Percentiles rank a stretch among this genome's conserved stretches.
These are phyloP conservation scores for Zeugodacus cucurbitae DNA, from an alignment of 1,140 invertebrate species.

Conservation along the genomic window DNA sequence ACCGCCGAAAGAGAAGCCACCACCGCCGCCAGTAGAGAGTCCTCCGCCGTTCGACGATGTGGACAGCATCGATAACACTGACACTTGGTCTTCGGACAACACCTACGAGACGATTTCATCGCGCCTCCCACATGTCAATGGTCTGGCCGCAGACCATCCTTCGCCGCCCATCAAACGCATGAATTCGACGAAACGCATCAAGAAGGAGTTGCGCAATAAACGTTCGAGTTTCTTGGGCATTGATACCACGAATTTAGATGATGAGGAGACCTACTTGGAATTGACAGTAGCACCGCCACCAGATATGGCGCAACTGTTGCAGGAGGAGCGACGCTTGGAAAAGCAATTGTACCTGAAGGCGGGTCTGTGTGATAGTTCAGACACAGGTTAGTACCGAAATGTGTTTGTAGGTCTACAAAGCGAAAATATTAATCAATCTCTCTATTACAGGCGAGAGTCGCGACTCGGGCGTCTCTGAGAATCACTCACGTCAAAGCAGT, in stretches of 20 bases:
- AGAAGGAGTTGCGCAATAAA: conserved; percentile 85
- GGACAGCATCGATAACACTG: conserved; percentile 44
- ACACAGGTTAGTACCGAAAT: conserved; percentile 58
- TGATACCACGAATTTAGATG: conserved; percentile 75
- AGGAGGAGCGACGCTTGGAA: conserved; percentile 82
- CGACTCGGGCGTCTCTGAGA: conserved; percentile 80
- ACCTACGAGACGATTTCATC: conserved; percentile 61
- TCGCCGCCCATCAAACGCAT: conserved; percentile 74
- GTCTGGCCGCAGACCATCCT: conserved; percentile 48
- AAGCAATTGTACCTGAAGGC: conserved; percentile 76
- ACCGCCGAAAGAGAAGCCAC: conserved; percentile 87
- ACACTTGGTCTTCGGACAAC: conserved; percentile 59
- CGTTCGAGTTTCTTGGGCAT: conserved; percentile 88
- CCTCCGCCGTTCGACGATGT: conserved; percentile 52
- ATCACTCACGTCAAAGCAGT: conserved; percentile 82
- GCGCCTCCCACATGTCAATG: conserved; percentile 48
- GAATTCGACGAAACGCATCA: conserved; percentile 86
- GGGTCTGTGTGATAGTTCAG: conserved; percentile 69
- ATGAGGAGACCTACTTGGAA: conserved; percentile 74
- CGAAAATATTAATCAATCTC: background rate
- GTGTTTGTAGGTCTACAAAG: background rate
- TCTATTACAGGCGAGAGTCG: conserved; percentile 70
- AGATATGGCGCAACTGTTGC: conserved; percentile 80
- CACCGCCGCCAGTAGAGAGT: conserved; percentile 80
- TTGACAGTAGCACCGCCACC: conserved; percentile 79